Base-by-base conservation (phyloP, 2,797 vertebrate genomes). In the Sebastes iracundus region DNA sequence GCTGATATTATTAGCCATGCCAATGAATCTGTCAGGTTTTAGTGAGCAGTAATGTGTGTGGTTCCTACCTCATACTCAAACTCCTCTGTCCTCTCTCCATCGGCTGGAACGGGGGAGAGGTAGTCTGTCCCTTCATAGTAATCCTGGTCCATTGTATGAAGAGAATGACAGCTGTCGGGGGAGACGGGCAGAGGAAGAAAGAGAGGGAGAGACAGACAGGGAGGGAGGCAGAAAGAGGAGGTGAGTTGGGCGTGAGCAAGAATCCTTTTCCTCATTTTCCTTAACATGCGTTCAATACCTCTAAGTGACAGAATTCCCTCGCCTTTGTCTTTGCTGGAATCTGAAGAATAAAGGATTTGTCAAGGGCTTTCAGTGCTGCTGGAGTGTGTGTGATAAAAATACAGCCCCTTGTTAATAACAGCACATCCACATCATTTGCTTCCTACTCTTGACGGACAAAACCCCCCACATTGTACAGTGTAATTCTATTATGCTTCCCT, bases 41-140 rank as follows among this genome's bases (percentile, higher is more conserved):
- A 33, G 20, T 75, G 68, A 33, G 10, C 56, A 38, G 14, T 16
- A 30, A 62, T 28, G 30, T 68, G 74, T 46, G 52, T 1, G 6
- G n/a, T 72, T 88, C 96, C 95, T 96, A 99, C 98, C 97, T 99
- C 98, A 16, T 98, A 99, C 85, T 99, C 98, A 77, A 98, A 98
- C 89, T 99, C 98, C 62, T 99, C 98, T 13, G 95, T 92, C 96
- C 97, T 97, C 80, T 99, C 97, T 79, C 92, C 97, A 67, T 98
- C 97, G 60, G 94, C 96, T 53, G 96, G 97, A 91, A 97, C 89
- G 81, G 95, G 96, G 90, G 98, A 97, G 84, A 99, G 96, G 91
- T 97, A 99, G 91, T 97, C 97, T 2, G 96, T 96, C 88, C 97
- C 97, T 80, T 98, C 98, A 77, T 97, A 98, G 95, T 97, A 98